Evolutionary conservation across 2,113 vertebrate species (phyloP).

Genomic region (Pelusios castaneus): DNA sequence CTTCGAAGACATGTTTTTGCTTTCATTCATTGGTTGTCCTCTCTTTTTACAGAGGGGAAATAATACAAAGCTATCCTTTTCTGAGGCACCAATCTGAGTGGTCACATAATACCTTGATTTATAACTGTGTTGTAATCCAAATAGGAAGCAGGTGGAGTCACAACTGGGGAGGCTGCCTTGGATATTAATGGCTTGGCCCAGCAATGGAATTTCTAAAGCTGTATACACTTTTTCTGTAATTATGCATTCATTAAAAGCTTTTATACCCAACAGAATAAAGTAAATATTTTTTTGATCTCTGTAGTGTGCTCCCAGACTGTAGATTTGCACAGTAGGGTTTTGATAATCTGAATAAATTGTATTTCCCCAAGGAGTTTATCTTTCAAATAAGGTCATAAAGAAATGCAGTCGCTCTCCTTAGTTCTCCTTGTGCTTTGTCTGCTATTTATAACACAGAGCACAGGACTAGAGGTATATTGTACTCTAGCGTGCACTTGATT

Average conservation of each 20-base stretch:
- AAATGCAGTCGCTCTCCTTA: constrained; percentile 80
- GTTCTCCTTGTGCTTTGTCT: constrained; percentile 78
- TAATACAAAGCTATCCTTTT: neutral
- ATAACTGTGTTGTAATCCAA: constrained; percentile 77
- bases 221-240: constrained; percentile 84
- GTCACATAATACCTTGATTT: constrained; percentile 74
- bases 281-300: constrained; percentile 91
- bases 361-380: constrained; percentile 88
- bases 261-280: constrained; percentile 88
- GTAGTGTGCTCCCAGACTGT: constrained; percentile 87
- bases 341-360: constrained; percentile 90
- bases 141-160: constrained; percentile 82
- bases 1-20: neutral
- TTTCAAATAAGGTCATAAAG: constrained; percentile 88
- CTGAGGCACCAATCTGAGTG: constrained; percentile 13
- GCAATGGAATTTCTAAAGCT: constrained; percentile 81
- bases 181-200: constrained; percentile 84
- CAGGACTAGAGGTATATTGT: constrained; percentile 59
- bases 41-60: neutral
- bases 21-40: neutral
- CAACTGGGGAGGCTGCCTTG: constrained; percentile 73
- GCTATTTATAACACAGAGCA: constrained; percentile 66
- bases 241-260: constrained; percentile 91
- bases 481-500: constrained; percentile 62
- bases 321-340: constrained; percentile 89